Conservation (phyloP, 2,797 vertebrate genomes). For the Sebastes goodei region DNA sequence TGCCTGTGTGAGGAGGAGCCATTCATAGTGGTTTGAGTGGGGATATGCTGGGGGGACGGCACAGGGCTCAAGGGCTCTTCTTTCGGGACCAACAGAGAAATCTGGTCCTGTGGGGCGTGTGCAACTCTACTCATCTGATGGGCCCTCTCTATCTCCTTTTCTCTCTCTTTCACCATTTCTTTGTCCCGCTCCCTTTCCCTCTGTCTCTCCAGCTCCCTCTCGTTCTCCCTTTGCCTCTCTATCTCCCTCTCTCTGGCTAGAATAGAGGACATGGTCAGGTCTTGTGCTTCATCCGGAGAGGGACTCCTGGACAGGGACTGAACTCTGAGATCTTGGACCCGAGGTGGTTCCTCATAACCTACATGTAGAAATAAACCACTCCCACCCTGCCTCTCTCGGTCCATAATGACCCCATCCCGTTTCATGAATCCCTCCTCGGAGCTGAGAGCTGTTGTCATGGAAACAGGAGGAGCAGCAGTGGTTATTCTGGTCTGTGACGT, state of each 20-base stretch:
- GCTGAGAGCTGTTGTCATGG: slow-evolving; percentile 69
- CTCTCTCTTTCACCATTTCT: slow-evolving; percentile 61
- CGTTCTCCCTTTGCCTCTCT: slow-evolving; percentile 64
- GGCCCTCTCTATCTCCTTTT: slow-evolving; percentile 62
- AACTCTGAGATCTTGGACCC: slow-evolving; percentile 77
- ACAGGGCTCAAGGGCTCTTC: slow-evolving; percentile 84
- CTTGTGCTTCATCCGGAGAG: slow-evolving; percentile 82
- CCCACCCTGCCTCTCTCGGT: slow-evolving; percentile 70
- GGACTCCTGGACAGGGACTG: slow-evolving; percentile 74
- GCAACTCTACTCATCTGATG: slow-evolving; percentile 68
- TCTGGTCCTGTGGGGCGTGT: slow-evolving; percentile 70
- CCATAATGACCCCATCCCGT: slow-evolving; percentile 77
- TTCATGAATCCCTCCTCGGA: slow-evolving; percentile 69
- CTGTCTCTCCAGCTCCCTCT: slow-evolving; percentile 60
- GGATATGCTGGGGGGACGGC: slow-evolving; percentile 80
- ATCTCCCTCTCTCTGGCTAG: slow-evolving; percentile 78
- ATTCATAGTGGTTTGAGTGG: slow-evolving; percentile 81
- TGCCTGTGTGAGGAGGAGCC: slow-evolving; percentile 73
- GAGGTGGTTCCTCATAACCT: slow-evolving; percentile 64
- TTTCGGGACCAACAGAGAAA: slow-evolving; percentile 82
- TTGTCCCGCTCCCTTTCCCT: slow-evolving; percentile 61
- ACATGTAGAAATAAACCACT: slow-evolving; percentile 51
- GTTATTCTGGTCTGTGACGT: slow-evolving; percentile 78
- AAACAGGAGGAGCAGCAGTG: slow-evolving; percentile 74
- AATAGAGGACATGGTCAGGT: slow-evolving; percentile 84